These are phyloP conservation scores for Xestia sexstrigata DNA, from an alignment of 2,888 invertebrate genomes.

Conservation along the genomic window DNA sequence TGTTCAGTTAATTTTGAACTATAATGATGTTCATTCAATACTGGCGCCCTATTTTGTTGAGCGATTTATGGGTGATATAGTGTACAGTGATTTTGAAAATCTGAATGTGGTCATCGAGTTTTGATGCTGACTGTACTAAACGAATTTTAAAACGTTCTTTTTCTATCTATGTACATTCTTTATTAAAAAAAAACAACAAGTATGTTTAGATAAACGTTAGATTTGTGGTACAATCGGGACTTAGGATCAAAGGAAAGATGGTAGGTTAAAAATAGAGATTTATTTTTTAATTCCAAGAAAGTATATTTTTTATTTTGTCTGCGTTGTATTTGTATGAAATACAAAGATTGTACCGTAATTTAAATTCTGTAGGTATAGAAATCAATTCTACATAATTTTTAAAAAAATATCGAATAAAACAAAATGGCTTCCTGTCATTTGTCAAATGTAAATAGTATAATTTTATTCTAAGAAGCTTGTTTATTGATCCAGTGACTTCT, in stretches of 20 bases:
- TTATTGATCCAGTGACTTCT: background rate
- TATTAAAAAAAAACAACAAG: too few species aligned
- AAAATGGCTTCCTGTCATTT: background rate
- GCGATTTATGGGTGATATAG: too few species aligned
- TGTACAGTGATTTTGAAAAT: too few species aligned
- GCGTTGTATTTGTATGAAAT: conserved; percentile 12
- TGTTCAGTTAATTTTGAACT: too few species aligned
- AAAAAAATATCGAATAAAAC: background rate
- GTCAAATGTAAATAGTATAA: conserved; percentile 15
- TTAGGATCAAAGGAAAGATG: background rate
- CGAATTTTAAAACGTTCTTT: background rate
- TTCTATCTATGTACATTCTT: background rate
- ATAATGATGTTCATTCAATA: too few species aligned
- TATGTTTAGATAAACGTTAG: background rate
- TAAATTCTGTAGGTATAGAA: conserved; percentile 6
- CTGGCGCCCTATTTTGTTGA: too few species aligned
- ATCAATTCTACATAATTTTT: background rate
- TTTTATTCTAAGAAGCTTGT: background rate
- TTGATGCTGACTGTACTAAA: background rate
- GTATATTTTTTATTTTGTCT: conserved; percentile 7
- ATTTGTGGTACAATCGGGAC: background rate
- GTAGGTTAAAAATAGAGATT: conserved; percentile 8
- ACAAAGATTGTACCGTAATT: conserved; percentile 19
- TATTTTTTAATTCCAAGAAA: conserved; percentile 16
- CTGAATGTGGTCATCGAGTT: too few species aligned